These are phyloP conservation scores for Melanostoma mellinum DNA, from an alignment of 2,888 invertebrate species.

Conservation along the genomic window DNA sequence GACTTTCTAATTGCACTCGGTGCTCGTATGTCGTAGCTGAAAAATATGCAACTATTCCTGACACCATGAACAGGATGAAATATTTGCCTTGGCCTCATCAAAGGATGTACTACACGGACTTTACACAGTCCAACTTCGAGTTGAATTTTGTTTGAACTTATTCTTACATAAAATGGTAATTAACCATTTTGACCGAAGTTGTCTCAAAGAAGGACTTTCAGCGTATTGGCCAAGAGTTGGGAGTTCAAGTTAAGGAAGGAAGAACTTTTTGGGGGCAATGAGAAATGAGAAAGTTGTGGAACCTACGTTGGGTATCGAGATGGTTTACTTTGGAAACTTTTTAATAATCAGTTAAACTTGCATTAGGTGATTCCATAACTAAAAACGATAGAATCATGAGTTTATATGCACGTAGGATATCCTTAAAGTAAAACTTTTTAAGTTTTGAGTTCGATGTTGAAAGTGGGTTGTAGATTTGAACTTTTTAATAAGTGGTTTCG, in stretches of 20 bases:
- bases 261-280: no score
- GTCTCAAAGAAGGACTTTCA: slow-evolving; percentile 21
- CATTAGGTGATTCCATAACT: slow-evolving; percentile 57
- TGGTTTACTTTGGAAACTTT: slow-evolving; percentile 59
- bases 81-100: slow-evolving; percentile 8
- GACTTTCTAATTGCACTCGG: slow-evolving; percentile 59
- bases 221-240: background rate
- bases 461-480: slow-evolving; percentile 12
- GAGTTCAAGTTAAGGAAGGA: no score
- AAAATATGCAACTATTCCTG: background rate
- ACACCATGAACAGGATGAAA: background rate
- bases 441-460: slow-evolving; percentile 28
- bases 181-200: slow-evolving; percentile 58
- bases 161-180: slow-evolving; percentile 59
- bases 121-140: slow-evolving; percentile 21
- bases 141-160: slow-evolving; percentile 64
- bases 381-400: slow-evolving; percentile 42
- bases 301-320: background rate
- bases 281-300: no score
- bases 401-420: slow-evolving; percentile 29
- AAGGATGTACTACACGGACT: slow-evolving; percentile 11
- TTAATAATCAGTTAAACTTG: slow-evolving; percentile 67
- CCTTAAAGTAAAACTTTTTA: slow-evolving; percentile 9
- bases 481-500: slow-evolving; percentile 47
- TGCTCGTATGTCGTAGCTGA: background rate